phyloP scores from a whole-genome alignment of 2,113 vertebrate genomes.

The Festucalex cinctus region DNA sequence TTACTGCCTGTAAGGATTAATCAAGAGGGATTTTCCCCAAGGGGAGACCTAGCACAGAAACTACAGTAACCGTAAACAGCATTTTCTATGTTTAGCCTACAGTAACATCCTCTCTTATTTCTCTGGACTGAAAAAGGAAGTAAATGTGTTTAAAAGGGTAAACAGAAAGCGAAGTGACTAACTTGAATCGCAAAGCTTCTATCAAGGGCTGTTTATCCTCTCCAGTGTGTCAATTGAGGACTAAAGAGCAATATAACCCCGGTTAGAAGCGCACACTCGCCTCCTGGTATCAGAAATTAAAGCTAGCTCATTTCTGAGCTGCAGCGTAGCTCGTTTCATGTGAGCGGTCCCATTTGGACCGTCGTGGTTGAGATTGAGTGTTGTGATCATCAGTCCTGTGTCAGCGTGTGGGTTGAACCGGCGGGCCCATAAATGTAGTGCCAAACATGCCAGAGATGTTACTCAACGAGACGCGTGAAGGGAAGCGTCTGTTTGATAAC shows the following conservation, averaged over 20 bases:
- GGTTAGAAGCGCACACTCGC: background rate
- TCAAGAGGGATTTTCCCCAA: slow-evolving; percentile 41
- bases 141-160: background rate
- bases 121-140: background rate
- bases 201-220: background rate
- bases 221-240: slow-evolving; percentile 8
- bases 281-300: slow-evolving; percentile 6
- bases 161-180: background rate
- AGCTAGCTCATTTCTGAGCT: background rate
- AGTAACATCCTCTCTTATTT: slow-evolving; percentile 6
- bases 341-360: slow-evolving; percentile 25
- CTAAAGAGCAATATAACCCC: slow-evolving; percentile 1
- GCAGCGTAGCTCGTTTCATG: background rate
- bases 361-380: slow-evolving; percentile 14
- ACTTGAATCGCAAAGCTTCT: background rate
- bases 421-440: slow-evolving; percentile 1
- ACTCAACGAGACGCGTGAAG: slow-evolving; percentile 11
- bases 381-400: slow-evolving; percentile 8
- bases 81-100: slow-evolving; percentile 6
- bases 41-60: background rate
- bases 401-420: slow-evolving; percentile 9
- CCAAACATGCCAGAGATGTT: background rate
- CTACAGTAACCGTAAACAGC: slow-evolving; percentile 6
- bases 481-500: slow-evolving; percentile 6
- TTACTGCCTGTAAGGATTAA: slow-evolving; percentile 35